Evolutionary conservation across 2,113 vertebrate genomes (phyloP), one percentile per base, ranked within the genome.

Genomic region (Strix aluco): DNA sequence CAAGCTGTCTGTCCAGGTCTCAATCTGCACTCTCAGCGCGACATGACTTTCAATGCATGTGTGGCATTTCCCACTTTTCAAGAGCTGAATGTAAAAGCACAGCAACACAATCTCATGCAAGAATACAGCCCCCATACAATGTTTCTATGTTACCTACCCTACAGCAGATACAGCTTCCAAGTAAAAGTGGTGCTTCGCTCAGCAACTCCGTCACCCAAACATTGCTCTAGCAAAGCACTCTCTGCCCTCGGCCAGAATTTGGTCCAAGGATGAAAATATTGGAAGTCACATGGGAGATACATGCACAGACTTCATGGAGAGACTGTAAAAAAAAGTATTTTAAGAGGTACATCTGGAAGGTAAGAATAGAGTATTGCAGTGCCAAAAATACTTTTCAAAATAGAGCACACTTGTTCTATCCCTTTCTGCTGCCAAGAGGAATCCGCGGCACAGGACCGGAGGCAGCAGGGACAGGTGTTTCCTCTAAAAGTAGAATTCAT

Each of bases 381-480:
- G 77, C 92, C 94, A 96, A 91, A 90, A 95, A 72, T 49, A 36
- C 54, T 62, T 66, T 94, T 91, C 66, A 92, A 95, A 96, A 96
- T 40, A 94, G 89, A 95, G 84, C 73, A 85, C 61, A 10, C 86
- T 89, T 72, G 69, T 82, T 94, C 86, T 47, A 27, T 27, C 58
- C 57, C 73, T 51, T 82, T 57, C 81, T 80, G 77, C 58, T 97
- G 95, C 94, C 92, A 94, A 92, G 66, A 94, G 86, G 49, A 89
- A 72, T 25, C 61, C 3, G 8, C 49, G 3, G 91, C 96, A 72
- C 30, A 65, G 66, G 36, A 52, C 83, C 15, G 27, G 69, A 94
- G 83, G 49, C 95, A 97, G 81, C 66, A 89, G 91, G 91, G 86
- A 97, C 92, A 97, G 94, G 94, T 96, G 96, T 92, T 89, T 73